These are phyloP conservation scores for Columba guinea DNA, from an alignment of 2,797 vertebrate genomes.

Conservation along the genomic window DNA sequence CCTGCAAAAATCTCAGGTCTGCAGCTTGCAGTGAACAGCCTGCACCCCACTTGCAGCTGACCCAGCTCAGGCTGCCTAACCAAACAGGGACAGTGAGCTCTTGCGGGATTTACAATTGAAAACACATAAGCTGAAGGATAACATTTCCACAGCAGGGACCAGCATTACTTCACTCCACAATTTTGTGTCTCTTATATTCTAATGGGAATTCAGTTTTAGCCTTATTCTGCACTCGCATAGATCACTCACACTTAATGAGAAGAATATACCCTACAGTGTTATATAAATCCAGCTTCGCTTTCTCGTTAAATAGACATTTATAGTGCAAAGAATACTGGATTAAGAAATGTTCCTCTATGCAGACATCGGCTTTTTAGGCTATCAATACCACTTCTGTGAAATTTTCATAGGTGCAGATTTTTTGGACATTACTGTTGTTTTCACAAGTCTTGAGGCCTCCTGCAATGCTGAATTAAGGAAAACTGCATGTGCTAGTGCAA, in stretches of 20 bases:
- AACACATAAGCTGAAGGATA: background rate
- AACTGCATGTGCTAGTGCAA: background rate
- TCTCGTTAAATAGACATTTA: background rate
- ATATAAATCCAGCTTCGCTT: background rate
- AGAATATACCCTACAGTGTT: background rate
- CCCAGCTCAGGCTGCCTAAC: background rate
- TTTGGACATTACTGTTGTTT: background rate
- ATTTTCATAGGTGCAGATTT: background rate
- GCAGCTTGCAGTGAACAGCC: background rate
- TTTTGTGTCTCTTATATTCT: background rate
- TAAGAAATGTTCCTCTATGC: background rate
- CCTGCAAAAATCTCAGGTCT: background rate
- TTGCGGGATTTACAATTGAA: background rate
- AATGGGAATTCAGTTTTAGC: background rate
- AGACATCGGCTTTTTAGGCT: background rate
- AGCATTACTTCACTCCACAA: background rate
- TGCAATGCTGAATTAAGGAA: background rate
- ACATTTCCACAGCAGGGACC: background rate
- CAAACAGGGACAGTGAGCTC: background rate
- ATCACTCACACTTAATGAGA: background rate
- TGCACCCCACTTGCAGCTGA: background rate
- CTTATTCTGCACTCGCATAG: background rate
- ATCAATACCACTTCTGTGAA: background rate
- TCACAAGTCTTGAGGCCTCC: background rate
- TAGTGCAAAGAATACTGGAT: background rate